Conservation (phyloP, 2,797 vertebrate genomes). For the Semotilus atromaculatus region DNA sequence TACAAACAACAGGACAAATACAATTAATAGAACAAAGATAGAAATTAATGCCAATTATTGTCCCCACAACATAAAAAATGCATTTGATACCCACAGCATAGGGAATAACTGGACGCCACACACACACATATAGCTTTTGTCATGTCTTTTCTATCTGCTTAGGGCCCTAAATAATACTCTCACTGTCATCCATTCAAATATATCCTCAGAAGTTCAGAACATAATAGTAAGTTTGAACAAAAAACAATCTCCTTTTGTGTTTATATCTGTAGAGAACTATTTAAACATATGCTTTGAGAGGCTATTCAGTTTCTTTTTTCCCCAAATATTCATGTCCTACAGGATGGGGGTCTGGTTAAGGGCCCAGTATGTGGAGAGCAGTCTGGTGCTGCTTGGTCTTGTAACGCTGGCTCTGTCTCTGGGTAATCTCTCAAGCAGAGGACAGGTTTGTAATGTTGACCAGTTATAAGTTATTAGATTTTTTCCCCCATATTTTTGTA, state of each 20-base stretch:
- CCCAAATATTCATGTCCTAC: slow-evolving; percentile 39
- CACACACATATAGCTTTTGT: too few species aligned
- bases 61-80: too few species aligned
- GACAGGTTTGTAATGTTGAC: slow-evolving; percentile 60
- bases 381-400: slow-evolving; percentile 76
- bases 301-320: not conserved
- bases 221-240: not conserved
- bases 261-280: slow-evolving; percentile 7
- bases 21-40: not conserved
- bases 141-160: too few species aligned
- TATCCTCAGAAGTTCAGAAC: not conserved
- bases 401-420: slow-evolving; percentile 74
- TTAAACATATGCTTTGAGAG: slow-evolving; percentile 36
- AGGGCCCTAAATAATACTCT: not conserved
- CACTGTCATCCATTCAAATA: not conserved
- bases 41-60: not conserved
- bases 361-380: slow-evolving; percentile 70
- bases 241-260: not conserved
- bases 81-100: not conserved
- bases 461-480: not conserved
- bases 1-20: not conserved
- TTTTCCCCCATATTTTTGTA: not conserved
- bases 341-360: slow-evolving; percentile 78
- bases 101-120: too few species aligned
- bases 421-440: slow-evolving; percentile 77